Percentiles rank a stretch among this genome's conserved stretches.
phyloP scores from a whole-genome alignment of 1,140 invertebrate species.

The Callitettix versicolor region DNA sequence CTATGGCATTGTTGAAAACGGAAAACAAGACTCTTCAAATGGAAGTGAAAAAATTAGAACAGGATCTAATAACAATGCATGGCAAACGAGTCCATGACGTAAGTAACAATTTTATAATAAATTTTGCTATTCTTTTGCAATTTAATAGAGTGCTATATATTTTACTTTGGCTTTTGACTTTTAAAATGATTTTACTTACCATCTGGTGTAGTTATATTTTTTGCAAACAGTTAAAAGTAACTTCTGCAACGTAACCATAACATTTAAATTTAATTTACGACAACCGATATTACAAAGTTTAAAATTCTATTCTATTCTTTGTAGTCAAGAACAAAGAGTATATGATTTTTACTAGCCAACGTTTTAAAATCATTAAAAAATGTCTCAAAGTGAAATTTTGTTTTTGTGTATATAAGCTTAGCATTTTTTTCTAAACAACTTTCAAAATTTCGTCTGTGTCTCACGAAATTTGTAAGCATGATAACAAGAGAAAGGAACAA shows the following conservation, averaged over 20 bases:
- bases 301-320: too few species aligned
- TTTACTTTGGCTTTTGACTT: background rate
- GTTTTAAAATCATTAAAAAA: background rate
- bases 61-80: conserved; percentile 56
- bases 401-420: background rate
- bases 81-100: conserved; percentile 64
- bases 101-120: conserved; percentile 36
- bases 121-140: too few species aligned
- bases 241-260: too few species aligned
- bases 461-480: background rate
- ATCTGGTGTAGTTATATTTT: too few species aligned
- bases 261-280: too few species aligned
- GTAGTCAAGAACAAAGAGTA: too few species aligned
- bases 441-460: too few species aligned
- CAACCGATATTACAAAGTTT: too few species aligned
- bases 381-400: background rate
- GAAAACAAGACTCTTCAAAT: conserved; percentile 47
- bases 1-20: conserved; percentile 37
- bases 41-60: conserved; percentile 45
- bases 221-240: too few species aligned
- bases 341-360: background rate
- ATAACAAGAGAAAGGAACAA: too few species aligned
- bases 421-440: background rate
- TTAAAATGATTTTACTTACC: background rate
- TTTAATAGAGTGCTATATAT: too few species aligned